Evolutionary conservation across 2,113 vertebrate genomes (phyloP).

Genomic region (Rhegmatorhina hoffmannsi): DNA sequence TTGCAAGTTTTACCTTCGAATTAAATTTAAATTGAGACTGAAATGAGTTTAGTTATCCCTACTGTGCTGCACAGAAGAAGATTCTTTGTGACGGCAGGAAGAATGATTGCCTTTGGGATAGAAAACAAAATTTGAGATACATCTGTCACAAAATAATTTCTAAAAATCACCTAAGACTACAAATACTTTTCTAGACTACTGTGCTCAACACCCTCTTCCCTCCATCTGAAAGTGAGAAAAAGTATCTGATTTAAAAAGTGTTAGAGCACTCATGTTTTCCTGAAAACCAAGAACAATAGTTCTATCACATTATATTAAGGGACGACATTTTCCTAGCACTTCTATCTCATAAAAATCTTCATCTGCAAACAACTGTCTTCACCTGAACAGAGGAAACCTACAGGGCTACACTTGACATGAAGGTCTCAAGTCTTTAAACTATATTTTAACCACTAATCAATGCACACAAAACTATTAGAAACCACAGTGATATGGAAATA

Average conservation of each 20-base stretch:
- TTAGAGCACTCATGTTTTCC: background rate
- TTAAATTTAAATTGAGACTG: constrained; percentile 56
- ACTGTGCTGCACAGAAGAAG: background rate
- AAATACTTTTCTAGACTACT: background rate
- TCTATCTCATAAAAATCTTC: background rate
- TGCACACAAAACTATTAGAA: background rate
- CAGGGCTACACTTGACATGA: background rate
- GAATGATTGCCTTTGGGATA: constrained; percentile 5
- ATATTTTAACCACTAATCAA: background rate
- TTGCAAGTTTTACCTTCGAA: constrained; percentile 51
- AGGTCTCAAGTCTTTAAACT: background rate
- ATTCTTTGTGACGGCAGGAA: background rate
- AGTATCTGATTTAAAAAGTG: background rate
- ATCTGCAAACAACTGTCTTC: background rate
- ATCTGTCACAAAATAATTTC: background rate
- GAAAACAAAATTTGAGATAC: background rate
- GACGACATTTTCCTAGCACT: background rate
- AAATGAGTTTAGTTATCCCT: constrained; percentile 56
- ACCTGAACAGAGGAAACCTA: background rate
- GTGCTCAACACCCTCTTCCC: background rate
- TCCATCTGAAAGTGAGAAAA: background rate
- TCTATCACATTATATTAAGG: background rate
- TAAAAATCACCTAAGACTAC: background rate
- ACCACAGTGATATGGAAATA: background rate
- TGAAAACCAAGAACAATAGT: background rate